Evolutionary conservation across 2,888 invertebrate species (phyloP).

Genomic region (Brachyopa scutellaris): DNA sequence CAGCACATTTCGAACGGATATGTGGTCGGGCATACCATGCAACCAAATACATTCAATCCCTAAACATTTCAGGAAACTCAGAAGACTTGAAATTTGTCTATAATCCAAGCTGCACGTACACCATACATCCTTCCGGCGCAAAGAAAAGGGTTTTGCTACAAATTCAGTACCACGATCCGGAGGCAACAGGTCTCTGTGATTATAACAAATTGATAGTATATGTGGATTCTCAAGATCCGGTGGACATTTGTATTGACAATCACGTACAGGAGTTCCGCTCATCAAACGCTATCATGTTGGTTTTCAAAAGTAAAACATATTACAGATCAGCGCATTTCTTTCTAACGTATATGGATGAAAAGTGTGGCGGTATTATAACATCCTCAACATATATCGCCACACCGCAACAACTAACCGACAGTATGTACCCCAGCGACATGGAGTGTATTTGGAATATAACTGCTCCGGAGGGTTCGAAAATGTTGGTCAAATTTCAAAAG

Average conservation of each 20-base stretch:
- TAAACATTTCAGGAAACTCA: conserved; percentile 86
- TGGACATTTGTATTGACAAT: conserved; percentile 82
- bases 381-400: conserved; percentile 84
- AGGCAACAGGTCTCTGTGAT: conserved; percentile 80
- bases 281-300: conserved; percentile 81
- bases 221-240: conserved; percentile 37
- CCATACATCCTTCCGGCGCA: conserved; percentile 82
- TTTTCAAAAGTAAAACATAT: conserved; percentile 84
- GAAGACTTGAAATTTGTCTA: conserved; percentile 82
- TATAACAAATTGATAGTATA: conserved; percentile 84
- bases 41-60: conserved; percentile 80
- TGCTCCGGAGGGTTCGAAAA: conserved; percentile 86
- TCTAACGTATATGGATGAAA: conserved; percentile 84
- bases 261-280: conserved; percentile 81
- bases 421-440: conserved; percentile 79
- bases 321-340: conserved; percentile 76
- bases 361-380: conserved; percentile 90
- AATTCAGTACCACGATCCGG: conserved; percentile 83
- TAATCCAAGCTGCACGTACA: conserved; percentile 91
- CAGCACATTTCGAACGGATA: conserved; percentile 85
- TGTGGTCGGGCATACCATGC: conserved; percentile 90
- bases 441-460: conserved; percentile 91
- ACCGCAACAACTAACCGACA: conserved; percentile 81
- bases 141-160: conserved; percentile 78
- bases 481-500: conserved; percentile 84